phyloP scores from a whole-genome alignment of 2,888 invertebrate species.

The Tachina fera region DNA sequence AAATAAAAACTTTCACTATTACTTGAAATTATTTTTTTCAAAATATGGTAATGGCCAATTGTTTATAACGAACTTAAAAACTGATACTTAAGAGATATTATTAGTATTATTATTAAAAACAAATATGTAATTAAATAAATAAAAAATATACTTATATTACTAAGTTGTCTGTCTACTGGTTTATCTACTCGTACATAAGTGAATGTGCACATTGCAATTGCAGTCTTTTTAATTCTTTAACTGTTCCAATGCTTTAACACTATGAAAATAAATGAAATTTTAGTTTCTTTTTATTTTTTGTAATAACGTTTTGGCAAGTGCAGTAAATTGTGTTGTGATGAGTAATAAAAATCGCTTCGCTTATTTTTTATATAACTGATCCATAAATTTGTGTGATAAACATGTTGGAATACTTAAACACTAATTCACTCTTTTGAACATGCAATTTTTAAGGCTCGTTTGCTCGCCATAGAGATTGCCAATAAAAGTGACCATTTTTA shows the following conservation, averaged over 20 bases:
- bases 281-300: constrained; percentile 1
- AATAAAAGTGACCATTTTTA: constrained; percentile 62
- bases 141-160: neutral
- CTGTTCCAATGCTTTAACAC: neutral
- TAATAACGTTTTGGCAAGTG: constrained; percentile 36
- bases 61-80: constrained; percentile 28
- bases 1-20: constrained; percentile 70
- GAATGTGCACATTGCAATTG: constrained; percentile 13
- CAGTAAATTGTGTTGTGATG: constrained; percentile 34
- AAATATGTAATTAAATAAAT: constrained; percentile 16
- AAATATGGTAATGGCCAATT: constrained; percentile 57
- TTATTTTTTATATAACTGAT: constrained; percentile 53
- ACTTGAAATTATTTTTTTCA: constrained; percentile 64
- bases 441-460: constrained; percentile 38
- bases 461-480: constrained; percentile 11
- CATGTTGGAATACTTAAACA: constrained; percentile 37
- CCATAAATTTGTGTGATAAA: constrained; percentile 44
- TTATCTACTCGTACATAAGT: neutral
- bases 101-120: constrained; percentile 16
- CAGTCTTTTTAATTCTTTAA: constrained; percentile 13
- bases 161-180: neutral
- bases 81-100: neutral
- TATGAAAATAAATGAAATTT: constrained; percentile 32
- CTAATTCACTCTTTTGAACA: constrained; percentile 27
- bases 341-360: constrained; percentile 52